Evolutionary conservation across 2,113 vertebrate genomes (phyloP), one percentile per base, ranked within the genome.

Genomic region (Vidua macroura): DNA sequence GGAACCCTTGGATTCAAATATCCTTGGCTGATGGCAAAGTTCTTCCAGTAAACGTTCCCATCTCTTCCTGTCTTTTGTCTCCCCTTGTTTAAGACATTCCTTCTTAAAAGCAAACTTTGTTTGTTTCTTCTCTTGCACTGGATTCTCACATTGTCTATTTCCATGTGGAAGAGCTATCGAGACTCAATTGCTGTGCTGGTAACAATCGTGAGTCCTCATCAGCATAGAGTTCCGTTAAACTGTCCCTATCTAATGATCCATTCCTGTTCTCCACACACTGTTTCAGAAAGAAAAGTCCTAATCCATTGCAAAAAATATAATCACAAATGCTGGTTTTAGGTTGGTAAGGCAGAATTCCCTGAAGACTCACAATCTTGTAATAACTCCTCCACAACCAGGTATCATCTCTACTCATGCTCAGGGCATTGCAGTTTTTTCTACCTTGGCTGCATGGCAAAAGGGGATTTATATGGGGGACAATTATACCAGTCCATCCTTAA

Each of bases 201-300:
- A 91, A 33, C 7, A 55, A 55, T 28, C 1, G 1, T 25, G 13
- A 24, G 8, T 44, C 43, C 41, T 49, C n/a, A 62, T 8, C 33
- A 89, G 15, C 15, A 41, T 0, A 33, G 13, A 77, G 43, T 9
- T 92, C 48, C 84, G 43, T 43, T 70, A 55, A 82, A 90, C 15
- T 53, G 2, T 70, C 11, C 24, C 15, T 2, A 0, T 5, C 48
- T 62, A 52, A 44, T 16, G 5, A 18, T 56, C 31, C 8, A 7
- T 30, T 83, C 39, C 41, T 64, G 15, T 70, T 85, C 79, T 67
- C 52, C 25, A 43, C 7, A 33, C 21, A 53, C 5, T 67, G 16
- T 39, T 27, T 88, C 35, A 67, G 49, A 68, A 83, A 85, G 23
- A 7, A 1, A 1, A 83, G 20, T 39, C 49, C 33, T 77, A 74